phyloP scores from a whole-genome alignment of 2,888 invertebrate genomes.

The Siphlonurus alternatus region DNA sequence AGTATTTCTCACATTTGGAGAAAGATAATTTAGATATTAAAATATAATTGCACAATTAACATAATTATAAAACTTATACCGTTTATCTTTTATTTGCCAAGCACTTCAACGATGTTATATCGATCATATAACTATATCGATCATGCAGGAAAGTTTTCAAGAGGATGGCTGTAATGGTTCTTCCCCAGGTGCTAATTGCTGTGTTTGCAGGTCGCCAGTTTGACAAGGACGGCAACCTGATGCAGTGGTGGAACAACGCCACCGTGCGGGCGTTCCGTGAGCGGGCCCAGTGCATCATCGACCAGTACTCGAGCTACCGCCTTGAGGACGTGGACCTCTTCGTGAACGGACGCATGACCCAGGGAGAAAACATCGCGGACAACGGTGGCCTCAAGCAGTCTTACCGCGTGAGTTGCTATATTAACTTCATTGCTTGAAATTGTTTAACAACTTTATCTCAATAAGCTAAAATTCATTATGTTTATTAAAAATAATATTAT shows the following conservation, averaged over 20 bases:
- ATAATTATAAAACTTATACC: too few species aligned
- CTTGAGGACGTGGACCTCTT: conserved; percentile 56
- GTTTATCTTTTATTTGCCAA: too few species aligned
- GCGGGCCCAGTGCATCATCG: conserved; percentile 68
- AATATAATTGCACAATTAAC: too few species aligned
- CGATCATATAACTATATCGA: too few species aligned
- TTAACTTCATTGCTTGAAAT: not conserved
- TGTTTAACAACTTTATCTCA: too few species aligned
- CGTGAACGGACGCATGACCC: conserved; percentile 58
- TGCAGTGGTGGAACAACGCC: conserved; percentile 83
- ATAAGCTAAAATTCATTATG: not conserved
- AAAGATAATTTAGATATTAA: too few species aligned
- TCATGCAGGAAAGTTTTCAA: too few species aligned
- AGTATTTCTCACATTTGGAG: too few species aligned
- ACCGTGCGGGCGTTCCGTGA: conserved; percentile 65
- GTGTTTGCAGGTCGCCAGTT: conserved; percentile 55
- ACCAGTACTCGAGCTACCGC: conserved; percentile 70
- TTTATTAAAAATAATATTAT: too few species aligned
- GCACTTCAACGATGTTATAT: too few species aligned
- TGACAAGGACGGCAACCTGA: conserved; percentile 76
- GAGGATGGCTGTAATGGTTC: too few species aligned
- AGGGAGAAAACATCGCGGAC: conserved; percentile 86
- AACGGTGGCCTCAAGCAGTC: conserved; percentile 85
- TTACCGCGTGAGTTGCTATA: conserved; percentile 50
- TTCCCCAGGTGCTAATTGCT: too few species aligned